phyloP scores from a whole-genome alignment of 2,888 invertebrate genomes.

The Drosophila kuntzei region DNA sequence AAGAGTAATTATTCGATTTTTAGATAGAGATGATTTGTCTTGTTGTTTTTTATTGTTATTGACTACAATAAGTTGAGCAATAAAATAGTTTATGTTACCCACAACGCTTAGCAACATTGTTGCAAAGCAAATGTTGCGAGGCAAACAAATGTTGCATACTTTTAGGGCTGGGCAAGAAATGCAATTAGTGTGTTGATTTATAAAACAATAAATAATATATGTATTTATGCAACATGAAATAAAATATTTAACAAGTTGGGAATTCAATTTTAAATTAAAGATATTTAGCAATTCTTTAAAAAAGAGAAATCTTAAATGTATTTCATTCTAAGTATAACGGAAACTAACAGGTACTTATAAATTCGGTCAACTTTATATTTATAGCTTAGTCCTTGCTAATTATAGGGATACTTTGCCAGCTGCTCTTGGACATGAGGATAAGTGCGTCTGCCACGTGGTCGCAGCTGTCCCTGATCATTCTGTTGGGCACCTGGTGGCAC shows the following conservation, averaged over 20 bases:
- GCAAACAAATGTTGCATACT: conserved; percentile 24
- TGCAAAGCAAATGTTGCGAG: conserved; percentile 2
- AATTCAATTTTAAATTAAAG: neutral
- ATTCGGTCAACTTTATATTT: conserved; percentile 14
- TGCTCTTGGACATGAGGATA: conserved; percentile 28
- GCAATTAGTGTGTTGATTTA: neutral
- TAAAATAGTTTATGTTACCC: conserved; percentile 1
- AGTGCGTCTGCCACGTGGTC: conserved; percentile 52
- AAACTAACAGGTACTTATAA: conserved; percentile 28
- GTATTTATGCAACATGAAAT: conserved; percentile 2
- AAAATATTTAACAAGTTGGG: neutral
- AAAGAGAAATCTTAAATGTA: conserved; percentile 5
- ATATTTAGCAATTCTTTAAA: neutral
- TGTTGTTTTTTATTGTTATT: neutral
- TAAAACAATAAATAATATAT: neutral
- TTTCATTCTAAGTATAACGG: conserved; percentile 8
- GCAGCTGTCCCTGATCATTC: conserved; percentile 32
- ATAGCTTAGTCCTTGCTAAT: conserved; percentile 17
- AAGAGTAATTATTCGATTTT: neutral
- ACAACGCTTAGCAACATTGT: conserved; percentile 14
- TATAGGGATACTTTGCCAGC: conserved; percentile 50
- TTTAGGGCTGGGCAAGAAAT: conserved; percentile 8
- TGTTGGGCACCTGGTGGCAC: conserved; percentile 40
- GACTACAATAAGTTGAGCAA: neutral
- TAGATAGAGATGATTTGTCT: too few relatives aligned